phyloP scores from a whole-genome alignment of 2,888 invertebrate genomes.

The Coecobrya sp. region DNA sequence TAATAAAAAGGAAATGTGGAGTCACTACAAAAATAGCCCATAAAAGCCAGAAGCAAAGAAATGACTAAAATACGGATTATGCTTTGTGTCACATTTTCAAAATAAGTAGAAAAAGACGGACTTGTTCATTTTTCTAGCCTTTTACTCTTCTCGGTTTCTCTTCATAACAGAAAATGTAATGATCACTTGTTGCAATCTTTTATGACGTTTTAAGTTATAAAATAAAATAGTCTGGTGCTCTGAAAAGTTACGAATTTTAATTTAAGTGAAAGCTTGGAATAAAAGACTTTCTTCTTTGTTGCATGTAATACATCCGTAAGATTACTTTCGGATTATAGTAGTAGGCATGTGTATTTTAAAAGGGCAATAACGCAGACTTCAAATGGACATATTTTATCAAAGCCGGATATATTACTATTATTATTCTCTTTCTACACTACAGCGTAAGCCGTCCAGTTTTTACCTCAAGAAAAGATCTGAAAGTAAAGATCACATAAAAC shows the following conservation, averaged over 20 bases:
- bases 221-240: not conserved
- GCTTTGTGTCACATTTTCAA: constrained; percentile 27
- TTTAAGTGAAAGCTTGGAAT: not conserved
- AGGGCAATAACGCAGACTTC: too few species aligned
- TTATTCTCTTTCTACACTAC: too few species aligned
- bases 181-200: constrained; percentile 27
- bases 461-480: too few species aligned
- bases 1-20: constrained; percentile 29
- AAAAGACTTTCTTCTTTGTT: not conserved
- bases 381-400: too few species aligned
- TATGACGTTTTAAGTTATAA: not conserved
- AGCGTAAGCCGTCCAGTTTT: too few species aligned
- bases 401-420: too few species aligned
- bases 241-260: not conserved
- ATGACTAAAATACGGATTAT: not conserved
- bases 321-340: too few species aligned
- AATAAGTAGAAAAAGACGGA: constrained; percentile 23
- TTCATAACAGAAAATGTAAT: not conserved
- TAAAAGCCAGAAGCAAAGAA: constrained; percentile 14
- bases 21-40: constrained; percentile 26
- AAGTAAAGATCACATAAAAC: too few species aligned
- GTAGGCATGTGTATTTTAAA: too few species aligned
- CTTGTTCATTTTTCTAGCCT: not conserved
- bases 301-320: not conserved
- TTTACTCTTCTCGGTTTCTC: not conserved